Evolutionary conservation across 2,888 invertebrate genomes (phyloP).

Genomic region (Ditylenchus weischeri): DNA sequence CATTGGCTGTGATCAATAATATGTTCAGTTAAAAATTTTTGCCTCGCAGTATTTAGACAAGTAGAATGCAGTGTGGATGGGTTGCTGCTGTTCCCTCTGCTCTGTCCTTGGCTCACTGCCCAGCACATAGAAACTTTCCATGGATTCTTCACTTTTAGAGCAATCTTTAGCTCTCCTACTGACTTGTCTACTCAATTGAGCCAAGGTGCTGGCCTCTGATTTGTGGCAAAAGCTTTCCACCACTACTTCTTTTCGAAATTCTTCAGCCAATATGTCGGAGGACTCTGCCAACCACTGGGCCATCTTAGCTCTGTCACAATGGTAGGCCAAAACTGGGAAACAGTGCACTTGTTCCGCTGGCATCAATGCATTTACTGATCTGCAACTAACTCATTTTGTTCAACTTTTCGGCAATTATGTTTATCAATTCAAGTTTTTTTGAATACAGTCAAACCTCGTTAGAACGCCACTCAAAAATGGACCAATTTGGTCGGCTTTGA

Average conservation of each 20-base stretch:
- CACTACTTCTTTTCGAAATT: background rate
- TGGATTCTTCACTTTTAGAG: background rate
- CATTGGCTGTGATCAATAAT: background rate
- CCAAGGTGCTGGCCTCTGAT: constrained; percentile 24
- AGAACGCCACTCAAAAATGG: too few relatives aligned
- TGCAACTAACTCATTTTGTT: background rate
- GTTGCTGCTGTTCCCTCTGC: constrained; percentile 8
- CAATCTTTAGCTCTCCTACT: constrained; percentile 10
- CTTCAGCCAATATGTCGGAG: background rate
- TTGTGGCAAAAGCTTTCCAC: constrained; percentile 32
- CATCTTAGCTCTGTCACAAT: constrained; percentile 26
- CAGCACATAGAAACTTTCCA: constrained; percentile 24
- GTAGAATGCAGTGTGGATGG: constrained; percentile 22
- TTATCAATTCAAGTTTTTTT: too few relatives aligned
- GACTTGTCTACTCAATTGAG: constrained; percentile 29
- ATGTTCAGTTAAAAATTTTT: background rate
- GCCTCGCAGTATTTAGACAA: constrained; percentile 18
- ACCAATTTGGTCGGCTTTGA: too few relatives aligned
- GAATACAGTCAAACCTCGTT: too few relatives aligned
- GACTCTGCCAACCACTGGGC: constrained; percentile 25
- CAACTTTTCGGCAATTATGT: too few relatives aligned
- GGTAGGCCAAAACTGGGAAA: constrained; percentile 26
- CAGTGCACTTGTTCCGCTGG: background rate
- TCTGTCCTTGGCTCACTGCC: background rate
- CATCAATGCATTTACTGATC: constrained; percentile 2